A percentile compares a stretch with the other conserved stretches of the same genome.
phyloP scores from a whole-genome alignment of 2,113 vertebrate species.

The Tricholaema leucomelas region DNA sequence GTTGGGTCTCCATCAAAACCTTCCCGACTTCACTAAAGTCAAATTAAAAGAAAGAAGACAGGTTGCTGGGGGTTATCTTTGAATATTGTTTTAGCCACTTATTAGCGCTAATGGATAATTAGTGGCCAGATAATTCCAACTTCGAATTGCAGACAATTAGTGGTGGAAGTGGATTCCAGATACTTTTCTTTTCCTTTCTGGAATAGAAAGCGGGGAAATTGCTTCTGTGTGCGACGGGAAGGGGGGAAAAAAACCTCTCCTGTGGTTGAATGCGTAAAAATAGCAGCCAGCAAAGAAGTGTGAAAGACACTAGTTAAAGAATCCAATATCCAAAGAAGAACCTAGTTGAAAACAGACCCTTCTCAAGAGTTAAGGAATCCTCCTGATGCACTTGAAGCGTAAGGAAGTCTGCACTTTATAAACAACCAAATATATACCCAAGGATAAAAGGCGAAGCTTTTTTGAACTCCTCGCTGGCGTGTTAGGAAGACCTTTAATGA shows the following conservation, averaged over 20 bases:
- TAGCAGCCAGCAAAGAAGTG: constrained; percentile 60
- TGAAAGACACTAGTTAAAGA: constrained; percentile 49
- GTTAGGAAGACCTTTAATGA: constrained; percentile 72
- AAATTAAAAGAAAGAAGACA: constrained; percentile 65
- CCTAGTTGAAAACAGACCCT: constrained; percentile 64
- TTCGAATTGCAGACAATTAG: constrained; percentile 43
- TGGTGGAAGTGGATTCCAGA: neutral
- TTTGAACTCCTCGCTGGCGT: constrained; percentile 57
- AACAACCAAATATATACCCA: constrained; percentile 55
- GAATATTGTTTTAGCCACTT: constrained; percentile 71
- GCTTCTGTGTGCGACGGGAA: constrained; percentile 29
- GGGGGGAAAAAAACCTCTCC: neutral
- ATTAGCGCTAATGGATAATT: constrained; percentile 70
- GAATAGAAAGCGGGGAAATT: neutral
- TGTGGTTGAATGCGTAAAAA: constrained; percentile 51
- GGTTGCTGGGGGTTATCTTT: constrained; percentile 68
- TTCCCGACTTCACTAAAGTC: constrained; percentile 50
- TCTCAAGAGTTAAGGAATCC: constrained; percentile 5
- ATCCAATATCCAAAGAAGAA: constrained; percentile 45
- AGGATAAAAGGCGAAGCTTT: constrained; percentile 65
- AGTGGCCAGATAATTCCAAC: neutral
- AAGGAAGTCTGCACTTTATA: constrained; percentile 69
- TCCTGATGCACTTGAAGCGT: constrained; percentile 54
- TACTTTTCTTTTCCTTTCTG: neutral
- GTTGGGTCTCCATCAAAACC: constrained; percentile 69